Percentiles rank a stretch among this genome's conserved stretches.
These are phyloP conservation scores for Anodontia alba DNA, from an alignment of 2,888 invertebrate species.

Conservation along the genomic window DNA sequence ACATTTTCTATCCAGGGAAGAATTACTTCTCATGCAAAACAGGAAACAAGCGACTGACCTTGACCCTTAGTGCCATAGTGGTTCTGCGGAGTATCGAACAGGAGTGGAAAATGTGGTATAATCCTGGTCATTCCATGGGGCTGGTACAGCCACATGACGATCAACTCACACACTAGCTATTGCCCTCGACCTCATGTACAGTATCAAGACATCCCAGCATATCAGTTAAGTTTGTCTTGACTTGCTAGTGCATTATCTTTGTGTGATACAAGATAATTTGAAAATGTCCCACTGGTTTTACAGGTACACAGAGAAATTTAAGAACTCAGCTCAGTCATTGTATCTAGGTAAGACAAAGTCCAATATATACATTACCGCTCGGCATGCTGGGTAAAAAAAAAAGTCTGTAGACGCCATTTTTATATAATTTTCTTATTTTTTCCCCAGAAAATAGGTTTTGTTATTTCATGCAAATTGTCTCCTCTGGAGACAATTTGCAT, in stretches of 20 bases:
- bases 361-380: no score
- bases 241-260: slow-evolving; percentile 1
- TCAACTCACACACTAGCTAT: slow-evolving; percentile 2
- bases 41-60: neutral
- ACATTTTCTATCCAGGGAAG: no score
- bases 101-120: slow-evolving; percentile 4
- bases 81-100: neutral
- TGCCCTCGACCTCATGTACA: neutral
- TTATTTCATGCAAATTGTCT: no score
- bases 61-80: neutral
- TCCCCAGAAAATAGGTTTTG: no score
- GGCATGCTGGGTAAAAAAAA: no score
- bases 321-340: neutral
- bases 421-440: no score
- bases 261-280: neutral
- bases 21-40: neutral
- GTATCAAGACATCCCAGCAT: neutral
- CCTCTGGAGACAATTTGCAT: no score
- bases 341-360: neutral
- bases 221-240: neutral
- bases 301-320: slow-evolving; percentile 1
- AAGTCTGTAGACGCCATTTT: no score
- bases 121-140: slow-evolving; percentile 7
- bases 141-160: slow-evolving; percentile 7
- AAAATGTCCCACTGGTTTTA: neutral